A percentile compares a stretch with the other conserved stretches of the same genome.
phyloP scores from a whole-genome alignment of 1,140 invertebrate species.

The Palaemon carinicauda region DNA sequence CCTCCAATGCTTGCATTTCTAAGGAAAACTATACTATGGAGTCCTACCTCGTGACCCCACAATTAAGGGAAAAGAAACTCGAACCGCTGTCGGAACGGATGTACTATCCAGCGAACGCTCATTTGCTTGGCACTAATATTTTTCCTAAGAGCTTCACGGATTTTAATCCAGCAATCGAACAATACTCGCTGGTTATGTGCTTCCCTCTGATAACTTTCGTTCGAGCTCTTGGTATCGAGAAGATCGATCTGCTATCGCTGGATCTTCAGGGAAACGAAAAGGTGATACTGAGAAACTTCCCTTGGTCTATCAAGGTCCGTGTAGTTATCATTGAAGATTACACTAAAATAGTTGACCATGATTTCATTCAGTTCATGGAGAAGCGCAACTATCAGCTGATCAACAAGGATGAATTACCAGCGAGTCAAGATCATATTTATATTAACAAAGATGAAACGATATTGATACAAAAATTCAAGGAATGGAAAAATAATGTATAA shows the following conservation, averaged over 20 bases:
- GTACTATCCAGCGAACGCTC: neutral
- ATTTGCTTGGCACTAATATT: neutral
- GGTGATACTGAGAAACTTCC: neutral
- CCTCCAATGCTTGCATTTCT: slow-evolving; percentile 62
- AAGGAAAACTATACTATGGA: slow-evolving; percentile 70
- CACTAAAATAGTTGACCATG: neutral
- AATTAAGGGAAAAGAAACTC: neutral
- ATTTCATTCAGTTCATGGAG: neutral
- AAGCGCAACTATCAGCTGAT: no score
- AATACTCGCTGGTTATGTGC: slow-evolving; percentile 72
- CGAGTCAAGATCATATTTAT: no score
- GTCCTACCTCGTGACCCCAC: neutral
- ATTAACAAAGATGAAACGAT: no score
- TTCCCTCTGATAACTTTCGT: slow-evolving; percentile 65
- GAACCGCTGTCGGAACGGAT: neutral
- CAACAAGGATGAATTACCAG: no score
- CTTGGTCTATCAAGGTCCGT: neutral
- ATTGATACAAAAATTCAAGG: no score
- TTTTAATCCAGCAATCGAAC: neutral
- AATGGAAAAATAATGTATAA: no score
- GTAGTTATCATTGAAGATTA: slow-evolving; percentile 26
- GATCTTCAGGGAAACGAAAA: slow-evolving; percentile 24
- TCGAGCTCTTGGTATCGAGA: slow-evolving; percentile 1
- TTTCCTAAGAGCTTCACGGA: neutral
- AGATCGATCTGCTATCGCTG: slow-evolving; percentile 20